These are phyloP conservation scores for Andrena trimmerana DNA, from an alignment of 2,888 invertebrate species.

Conservation along the genomic window DNA sequence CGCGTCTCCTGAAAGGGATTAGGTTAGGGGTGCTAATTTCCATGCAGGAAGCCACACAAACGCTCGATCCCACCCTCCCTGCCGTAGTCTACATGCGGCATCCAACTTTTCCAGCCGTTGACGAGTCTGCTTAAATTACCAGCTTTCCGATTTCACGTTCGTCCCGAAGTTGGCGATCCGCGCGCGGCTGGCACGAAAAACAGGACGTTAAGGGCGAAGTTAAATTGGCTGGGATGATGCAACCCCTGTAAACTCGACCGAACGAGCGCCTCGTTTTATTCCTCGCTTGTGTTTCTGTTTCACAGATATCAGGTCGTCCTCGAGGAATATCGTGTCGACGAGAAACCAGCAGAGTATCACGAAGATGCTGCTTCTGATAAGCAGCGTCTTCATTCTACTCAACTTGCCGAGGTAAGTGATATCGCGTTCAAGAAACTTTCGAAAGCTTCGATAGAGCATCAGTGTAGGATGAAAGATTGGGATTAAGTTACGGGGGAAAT, in stretches of 20 bases:
- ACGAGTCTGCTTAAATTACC: neutral
- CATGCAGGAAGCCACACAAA: neutral
- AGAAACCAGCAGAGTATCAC: constrained; percentile 87
- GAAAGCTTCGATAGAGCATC: no score
- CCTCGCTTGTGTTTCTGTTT: constrained; percentile 1
- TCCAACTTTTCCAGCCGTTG: neutral
- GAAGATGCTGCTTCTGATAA: constrained; percentile 89
- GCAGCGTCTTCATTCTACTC: constrained; percentile 88
- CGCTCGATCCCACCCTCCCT: neutral
- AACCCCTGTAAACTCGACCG: neutral
- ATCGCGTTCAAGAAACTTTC: neutral
- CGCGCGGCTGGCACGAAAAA: neutral
- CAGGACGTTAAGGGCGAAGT: neutral
- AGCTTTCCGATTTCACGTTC: neutral
- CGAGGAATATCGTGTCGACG: constrained; percentile 85
- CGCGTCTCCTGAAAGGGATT: no score
- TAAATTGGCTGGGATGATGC: neutral
- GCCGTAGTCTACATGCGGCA: neutral
- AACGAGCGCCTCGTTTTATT: neutral
- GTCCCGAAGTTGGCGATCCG: neutral
- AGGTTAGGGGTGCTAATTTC: neutral
- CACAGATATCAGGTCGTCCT: constrained; percentile 85
- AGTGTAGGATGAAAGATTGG: neutral
- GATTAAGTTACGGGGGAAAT: no score
- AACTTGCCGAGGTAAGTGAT: constrained; percentile 88